Conservation (phyloP, 1,140 invertebrate genomes). For the Orchesella cincta region DNA sequence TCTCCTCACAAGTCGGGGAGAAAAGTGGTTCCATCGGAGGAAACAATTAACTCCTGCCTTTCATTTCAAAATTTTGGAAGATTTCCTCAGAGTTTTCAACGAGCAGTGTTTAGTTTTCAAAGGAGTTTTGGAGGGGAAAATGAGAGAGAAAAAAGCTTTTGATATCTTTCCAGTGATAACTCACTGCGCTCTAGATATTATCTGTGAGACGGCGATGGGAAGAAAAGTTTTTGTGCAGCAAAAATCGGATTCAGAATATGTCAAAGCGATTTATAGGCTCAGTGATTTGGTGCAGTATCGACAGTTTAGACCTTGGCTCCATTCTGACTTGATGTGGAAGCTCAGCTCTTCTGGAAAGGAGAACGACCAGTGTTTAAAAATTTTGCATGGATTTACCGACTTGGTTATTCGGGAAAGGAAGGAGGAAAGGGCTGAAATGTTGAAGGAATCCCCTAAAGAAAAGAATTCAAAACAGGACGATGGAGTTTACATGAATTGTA, state of each 20-base stretch:
- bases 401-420: constrained; percentile 75
- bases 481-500: constrained; percentile 30
- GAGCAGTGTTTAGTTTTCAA: constrained; percentile 71
- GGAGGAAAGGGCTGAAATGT: constrained; percentile 59
- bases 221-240: constrained; percentile 69
- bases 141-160: constrained; percentile 57
- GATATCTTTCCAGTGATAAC: constrained; percentile 69
- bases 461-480: constrained; percentile 28
- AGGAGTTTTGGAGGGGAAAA: constrained; percentile 64
- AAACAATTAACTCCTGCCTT: constrained; percentile 86
- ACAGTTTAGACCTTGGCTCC: constrained; percentile 78
- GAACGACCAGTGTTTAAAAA: constrained; percentile 71
- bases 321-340: constrained; percentile 78
- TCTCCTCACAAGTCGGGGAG: constrained; percentile 57
- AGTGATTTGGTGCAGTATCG: constrained; percentile 59
- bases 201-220: constrained; percentile 86
- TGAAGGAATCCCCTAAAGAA: too few relatives aligned
- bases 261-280: constrained; percentile 67
- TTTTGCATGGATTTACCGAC: constrained; percentile 83
- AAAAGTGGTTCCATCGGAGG: constrained; percentile 76
- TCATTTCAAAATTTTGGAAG: constrained; percentile 83
- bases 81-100: constrained; percentile 80
- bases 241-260: constrained; percentile 71
- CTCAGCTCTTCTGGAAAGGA: constrained; percentile 73
- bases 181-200: constrained; percentile 75